Conservation (phyloP, 2,888 invertebrate genomes). For the Sylvicola cinctus region DNA sequence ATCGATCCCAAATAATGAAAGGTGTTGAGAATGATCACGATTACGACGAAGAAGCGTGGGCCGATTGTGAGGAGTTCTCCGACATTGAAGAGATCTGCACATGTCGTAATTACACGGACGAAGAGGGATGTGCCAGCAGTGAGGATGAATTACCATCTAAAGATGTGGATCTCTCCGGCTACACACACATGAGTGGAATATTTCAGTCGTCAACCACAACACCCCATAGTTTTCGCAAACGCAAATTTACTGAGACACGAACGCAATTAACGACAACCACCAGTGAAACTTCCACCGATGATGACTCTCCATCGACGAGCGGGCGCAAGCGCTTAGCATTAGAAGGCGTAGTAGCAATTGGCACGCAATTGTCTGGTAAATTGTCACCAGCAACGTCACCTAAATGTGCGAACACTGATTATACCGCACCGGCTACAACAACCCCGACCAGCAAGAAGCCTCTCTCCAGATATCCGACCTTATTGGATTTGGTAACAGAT, state of each 20-base stretch:
- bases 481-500: constrained; percentile 12
- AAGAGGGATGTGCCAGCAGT: constrained; percentile 5
- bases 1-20: constrained; percentile 4
- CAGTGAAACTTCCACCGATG: neutral
- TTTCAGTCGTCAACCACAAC: constrained; percentile 11
- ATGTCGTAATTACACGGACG: constrained; percentile 16
- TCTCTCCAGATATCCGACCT: neutral
- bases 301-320: constrained; percentile 7
- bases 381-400: constrained; percentile 9
- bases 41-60: constrained; percentile 10
- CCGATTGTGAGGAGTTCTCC: constrained; percentile 17
- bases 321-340: constrained; percentile 24
- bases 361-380: constrained; percentile 10
- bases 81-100: constrained; percentile 24
- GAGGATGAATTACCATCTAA: constrained; percentile 12
- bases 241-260: constrained; percentile 21
- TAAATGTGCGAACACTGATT: neutral
- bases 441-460: neutral
- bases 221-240: constrained; percentile 17
- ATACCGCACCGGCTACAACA: constrained; percentile 1
- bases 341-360: constrained; percentile 19
- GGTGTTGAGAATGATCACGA: constrained; percentile 10
- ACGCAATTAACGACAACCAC: constrained; percentile 10
- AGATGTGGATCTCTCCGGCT: constrained; percentile 17
- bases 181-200: constrained; percentile 16